Base-by-base conservation (phyloP, 2,888 invertebrate species). In the Dryobotodes eremita region DNA sequence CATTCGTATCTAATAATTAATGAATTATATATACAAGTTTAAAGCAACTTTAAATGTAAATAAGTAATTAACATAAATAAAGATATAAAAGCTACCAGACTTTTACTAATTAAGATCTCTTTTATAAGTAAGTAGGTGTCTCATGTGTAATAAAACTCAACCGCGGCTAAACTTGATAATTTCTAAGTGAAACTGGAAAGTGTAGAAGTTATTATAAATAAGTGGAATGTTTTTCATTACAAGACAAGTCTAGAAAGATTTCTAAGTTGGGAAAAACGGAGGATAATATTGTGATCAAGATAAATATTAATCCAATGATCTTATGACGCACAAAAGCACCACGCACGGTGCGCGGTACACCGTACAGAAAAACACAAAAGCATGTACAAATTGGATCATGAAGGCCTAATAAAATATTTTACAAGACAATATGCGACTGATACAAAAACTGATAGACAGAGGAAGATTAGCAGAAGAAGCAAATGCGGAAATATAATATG, bases 171-270 rank as follows among this genome's bases (percentile, higher is more conserved):
- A 68, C 80, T 74, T 66, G 71, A 62, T 84, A 36, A 85, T 83
- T 85, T 85, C 76, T 66, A 84, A 85, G 50, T 53, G 86, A 84
- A 84, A 84, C 81, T 66, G 72, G 72, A 75, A 64, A 85, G 69
- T 70, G 42, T 71, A 73, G 77, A 84, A 70, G 70, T 73, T 70
- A 65, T 61, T 36, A 48, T 59, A 15, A n/a, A 50, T 48, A 55
- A 77, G 66, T 31, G 36, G 61, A 83, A 71, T 61, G 66, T 66
- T 77, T 46, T 77, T 65, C 53, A 66, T 23, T 50, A 5, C 48
- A 61, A 50, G 15, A 11, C 57, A 17, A 26, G 36, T 66, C 53
- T 42, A 42, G 0, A 53, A 83, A 15, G 36, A n/a, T 55, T 50
- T 82, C 36, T 80, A 75, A 74, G 55, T 55, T 17, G 53, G 13